phyloP scores from a whole-genome alignment of 2,797 vertebrate genomes.

The Clarias laeviceps region DNA sequence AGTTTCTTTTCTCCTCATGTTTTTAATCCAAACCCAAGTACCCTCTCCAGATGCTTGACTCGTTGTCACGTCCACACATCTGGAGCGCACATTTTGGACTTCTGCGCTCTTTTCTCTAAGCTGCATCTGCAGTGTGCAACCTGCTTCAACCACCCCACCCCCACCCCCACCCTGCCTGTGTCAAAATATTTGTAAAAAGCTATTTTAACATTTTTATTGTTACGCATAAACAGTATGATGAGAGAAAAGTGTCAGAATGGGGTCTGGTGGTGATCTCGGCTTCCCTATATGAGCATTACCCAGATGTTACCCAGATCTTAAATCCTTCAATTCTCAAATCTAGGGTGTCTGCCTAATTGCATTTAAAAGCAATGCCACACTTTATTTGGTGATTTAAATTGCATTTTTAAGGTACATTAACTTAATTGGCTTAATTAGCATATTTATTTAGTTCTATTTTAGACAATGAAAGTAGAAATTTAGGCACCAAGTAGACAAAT shows the following conservation, averaged over 20 bases:
- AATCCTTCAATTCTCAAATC: not conserved
- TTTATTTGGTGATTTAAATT: not conserved
- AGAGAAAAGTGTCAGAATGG: not conserved
- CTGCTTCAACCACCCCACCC: not conserved
- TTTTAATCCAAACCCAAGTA: not conserved
- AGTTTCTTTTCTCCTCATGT: not conserved
- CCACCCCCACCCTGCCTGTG: too few relatives aligned
- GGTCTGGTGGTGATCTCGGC: not conserved
- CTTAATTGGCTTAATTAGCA: not conserved
- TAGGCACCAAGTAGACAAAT: not conserved
- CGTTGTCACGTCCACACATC: not conserved
- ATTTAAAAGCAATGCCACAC: not conserved
- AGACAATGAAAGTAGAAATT: not conserved
- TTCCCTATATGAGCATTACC: too few relatives aligned
- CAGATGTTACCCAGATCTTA: not conserved
- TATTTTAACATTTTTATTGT: not conserved
- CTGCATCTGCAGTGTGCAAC: not conserved
- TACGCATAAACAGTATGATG: not conserved
- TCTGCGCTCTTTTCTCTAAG: not conserved
- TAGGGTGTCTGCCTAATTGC: not conserved
- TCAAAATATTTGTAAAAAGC: slow-evolving; percentile 14
- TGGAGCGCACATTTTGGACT: slow-evolving; percentile 6
- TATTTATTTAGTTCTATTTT: not conserved
- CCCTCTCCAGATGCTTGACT: not conserved
- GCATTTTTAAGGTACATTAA: slow-evolving; percentile 1